Evolutionary conservation across 2,113 vertebrate species (phyloP), one percentile per base, ranked within the genome.

Genomic region (Nymphicus hollandicus): DNA sequence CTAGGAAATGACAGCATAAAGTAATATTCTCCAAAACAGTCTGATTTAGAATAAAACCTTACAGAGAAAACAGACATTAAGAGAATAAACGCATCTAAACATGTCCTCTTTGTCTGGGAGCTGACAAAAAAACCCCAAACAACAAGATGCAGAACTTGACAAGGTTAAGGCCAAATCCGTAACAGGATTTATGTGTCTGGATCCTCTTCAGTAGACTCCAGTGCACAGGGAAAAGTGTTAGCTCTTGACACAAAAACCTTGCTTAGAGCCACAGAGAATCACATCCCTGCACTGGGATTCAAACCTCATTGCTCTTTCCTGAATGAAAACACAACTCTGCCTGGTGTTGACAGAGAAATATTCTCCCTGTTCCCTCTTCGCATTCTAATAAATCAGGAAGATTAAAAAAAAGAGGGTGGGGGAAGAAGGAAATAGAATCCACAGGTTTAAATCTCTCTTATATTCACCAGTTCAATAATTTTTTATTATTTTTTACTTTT

Each of bases 121-220:
- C 22, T 60, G 64, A 74, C 55, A 78, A 89, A 95, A 91, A 56
- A 5, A 53, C n/a, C n/a, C n/a, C n/a, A 29, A 28, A 2, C 23
- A 47, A 20, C 23, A 66, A 81, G 60, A 86, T 68, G 17, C 50
- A 68, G 29, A 90, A 80, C 50, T 81, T 78, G 80, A 91, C 91
- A 94, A 81, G 69, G 80, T 91, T 94, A 91, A 92, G 86, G 83
- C 80, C 55, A 92, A 95, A 92, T 83, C 88, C 76, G 78, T 93
- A 71, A 86, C 81, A 86, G 58, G 80, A 94, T 88, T 96, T 92
- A 91, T 94, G 64, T 63, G 50, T 43, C 86, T 92, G 86, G 58
- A 86, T 91, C 27, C 46, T 88, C 69, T 91, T 97, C 86, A 91
- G 46, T 33, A 81, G 83, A 78, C 80, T 86, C 23, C 17, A 81